These are phyloP conservation scores for Sussaba pulchella DNA, from an alignment of 2,888 invertebrate species.

Conservation along the genomic window DNA sequence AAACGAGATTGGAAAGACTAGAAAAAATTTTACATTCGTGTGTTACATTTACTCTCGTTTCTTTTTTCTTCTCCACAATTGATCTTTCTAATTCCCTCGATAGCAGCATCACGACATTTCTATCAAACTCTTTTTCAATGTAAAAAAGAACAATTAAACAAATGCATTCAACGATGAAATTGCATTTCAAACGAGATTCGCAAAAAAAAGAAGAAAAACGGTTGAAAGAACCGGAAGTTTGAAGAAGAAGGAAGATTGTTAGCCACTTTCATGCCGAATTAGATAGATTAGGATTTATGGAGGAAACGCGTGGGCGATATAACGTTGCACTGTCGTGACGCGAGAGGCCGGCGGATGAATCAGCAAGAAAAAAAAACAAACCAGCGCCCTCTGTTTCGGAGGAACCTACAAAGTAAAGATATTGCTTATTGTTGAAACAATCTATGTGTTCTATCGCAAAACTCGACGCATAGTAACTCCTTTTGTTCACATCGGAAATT, in stretches of 20 bases:
- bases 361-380: slow-evolving; percentile 29
- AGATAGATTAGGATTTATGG: slow-evolving; percentile 41
- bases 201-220: no score
- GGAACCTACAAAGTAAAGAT: slow-evolving; percentile 14
- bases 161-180: no score
- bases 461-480: slow-evolving; percentile 20
- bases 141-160: no score
- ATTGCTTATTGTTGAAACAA: slow-evolving; percentile 58
- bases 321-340: slow-evolving; percentile 39
- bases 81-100: no score
- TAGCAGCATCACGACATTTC: background rate
- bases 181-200: no score
- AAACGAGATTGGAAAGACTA: no score
- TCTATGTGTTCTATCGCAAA: slow-evolving; percentile 57
- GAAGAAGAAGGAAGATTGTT: slow-evolving; percentile 15
- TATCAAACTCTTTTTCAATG: no score
- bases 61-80: background rate
- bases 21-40: no score
- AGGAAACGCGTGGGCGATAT: slow-evolving; percentile 28
- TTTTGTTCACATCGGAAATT: slow-evolving; percentile 55
- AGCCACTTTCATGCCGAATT: slow-evolving; percentile 54
- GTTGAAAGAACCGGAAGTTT: background rate
- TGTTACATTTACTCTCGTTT: background rate
- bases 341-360: slow-evolving; percentile 24
- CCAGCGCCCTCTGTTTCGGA: no score